phyloP scores from a whole-genome alignment of 2,888 invertebrate species.

The Sialis fuliginosa region DNA sequence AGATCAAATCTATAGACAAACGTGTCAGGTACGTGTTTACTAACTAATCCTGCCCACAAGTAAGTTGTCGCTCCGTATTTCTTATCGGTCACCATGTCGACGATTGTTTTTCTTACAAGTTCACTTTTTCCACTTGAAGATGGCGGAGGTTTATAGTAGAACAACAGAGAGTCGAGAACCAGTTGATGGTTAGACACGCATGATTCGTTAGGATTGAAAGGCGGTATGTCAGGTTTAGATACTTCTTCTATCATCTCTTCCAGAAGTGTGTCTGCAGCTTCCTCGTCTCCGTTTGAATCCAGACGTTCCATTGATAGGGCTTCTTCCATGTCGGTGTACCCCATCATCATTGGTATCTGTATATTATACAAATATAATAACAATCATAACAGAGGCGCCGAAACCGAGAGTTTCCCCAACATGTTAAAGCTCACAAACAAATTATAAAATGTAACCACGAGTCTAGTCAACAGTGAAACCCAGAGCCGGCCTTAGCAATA shows the following conservation, averaged over 20 bases:
- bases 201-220: conserved; percentile 31
- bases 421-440: too few relatives aligned
- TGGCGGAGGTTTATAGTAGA: conserved; percentile 55
- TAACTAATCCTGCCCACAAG: conserved; percentile 44
- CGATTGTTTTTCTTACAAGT: conserved; percentile 41
- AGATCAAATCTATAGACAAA: conserved; percentile 62
- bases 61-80: conserved; percentile 55
- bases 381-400: too few relatives aligned
- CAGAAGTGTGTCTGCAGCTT: conserved; percentile 34
- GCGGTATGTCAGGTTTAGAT: conserved; percentile 40
- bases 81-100: conserved; percentile 59
- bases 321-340: conserved; percentile 70
- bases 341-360: conserved; percentile 42
- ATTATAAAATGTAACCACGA: too few relatives aligned
- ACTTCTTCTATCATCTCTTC: conserved; percentile 39
- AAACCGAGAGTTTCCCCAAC: too few relatives aligned
- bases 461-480: too few relatives aligned
- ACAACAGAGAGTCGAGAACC: conserved; percentile 53
- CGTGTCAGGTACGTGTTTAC: conserved; percentile 35
- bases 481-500: too few relatives aligned
- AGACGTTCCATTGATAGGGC: conserved; percentile 38
- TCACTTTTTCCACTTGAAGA: conserved; percentile 42
- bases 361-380: too few relatives aligned
- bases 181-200: conserved; percentile 44
- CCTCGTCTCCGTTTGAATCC: conserved; percentile 36